Base-by-base conservation (phyloP, 1,140 invertebrate genomes). In the Diorhabda elongata region DNA sequence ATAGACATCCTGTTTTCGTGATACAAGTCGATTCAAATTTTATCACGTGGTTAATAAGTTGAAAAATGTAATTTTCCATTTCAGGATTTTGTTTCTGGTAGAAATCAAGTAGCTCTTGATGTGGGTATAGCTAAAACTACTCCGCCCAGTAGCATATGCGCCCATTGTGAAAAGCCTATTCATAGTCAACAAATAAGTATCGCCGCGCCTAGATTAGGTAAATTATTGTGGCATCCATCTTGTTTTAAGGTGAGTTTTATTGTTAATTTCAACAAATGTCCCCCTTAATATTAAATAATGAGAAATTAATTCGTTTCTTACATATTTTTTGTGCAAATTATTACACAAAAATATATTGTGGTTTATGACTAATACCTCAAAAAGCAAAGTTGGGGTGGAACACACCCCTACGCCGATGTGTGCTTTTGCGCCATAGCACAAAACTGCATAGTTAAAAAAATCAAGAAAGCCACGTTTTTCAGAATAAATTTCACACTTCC, bases 61-160 rank as follows among this genome's bases (percentile, higher is more conserved):
- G 26, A 26, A 26, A 58, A 61, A 9, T 11, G 44, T n/a, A 59
- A 2, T 65, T 57, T 64, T 66, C 41, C 26, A 8, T 78, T 75
- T 44, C 80, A 86, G 75, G 94, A 97, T 81, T 98, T 98, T 82
- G 91, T 97, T 70, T 89, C 92, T 42, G 93, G 92, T 45, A 84
- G 96, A 58, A 98, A 98, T 81, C 94, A 97, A 84, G 92, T 98
- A 72, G 94, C 95, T 9, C 84, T 99, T 72, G 97, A 98, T 81
- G 95, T 98, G 77, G 97, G 93, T 81, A 88, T 86, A 75, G 89
- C 90, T 2, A 86, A 87, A 74, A 85, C 70, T 44, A 73, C 78
- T 42, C 76, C 76, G 6, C 66, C 75, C 4, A 75, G 75, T 58
- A 87, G 74, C 77, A 84, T 58, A 68, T 81, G 80, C 64, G 72